Percentiles rank a stretch among this genome's conserved stretches.
These are phyloP conservation scores for Drosophila longiperda DNA, from an alignment of 2,888 invertebrate species.

Conservation along the genomic window DNA sequence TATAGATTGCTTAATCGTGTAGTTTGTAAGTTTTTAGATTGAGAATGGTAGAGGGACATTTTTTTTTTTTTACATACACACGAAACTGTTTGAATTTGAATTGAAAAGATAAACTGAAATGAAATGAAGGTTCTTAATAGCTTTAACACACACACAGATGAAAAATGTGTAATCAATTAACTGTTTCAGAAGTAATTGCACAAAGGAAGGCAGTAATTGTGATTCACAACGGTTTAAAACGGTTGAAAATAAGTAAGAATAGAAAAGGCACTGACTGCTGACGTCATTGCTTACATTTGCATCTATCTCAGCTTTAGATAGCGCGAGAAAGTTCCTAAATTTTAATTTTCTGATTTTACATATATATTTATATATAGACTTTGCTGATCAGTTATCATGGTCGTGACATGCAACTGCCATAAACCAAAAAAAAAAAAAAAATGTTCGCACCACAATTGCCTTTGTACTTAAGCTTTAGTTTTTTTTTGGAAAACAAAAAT, in stretches of 20 bases:
- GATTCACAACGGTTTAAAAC: conserved; percentile 55
- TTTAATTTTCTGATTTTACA: conserved; percentile 10
- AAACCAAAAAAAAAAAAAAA: neutral
- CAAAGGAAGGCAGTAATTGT: conserved; percentile 39
- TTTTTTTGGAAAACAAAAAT: conserved; percentile 17
- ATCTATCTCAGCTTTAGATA: conserved; percentile 11
- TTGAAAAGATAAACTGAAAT: conserved; percentile 11
- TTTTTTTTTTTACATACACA: conserved; percentile 9
- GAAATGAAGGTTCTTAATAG: conserved; percentile 51
- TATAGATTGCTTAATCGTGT: conserved; percentile 20
- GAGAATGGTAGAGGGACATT: conserved; percentile 31
- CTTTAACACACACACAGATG: conserved; percentile 49
- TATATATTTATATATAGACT: conserved; percentile 9
- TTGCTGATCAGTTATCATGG: neutral
- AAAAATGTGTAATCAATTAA: conserved; percentile 4
- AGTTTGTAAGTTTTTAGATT: conserved; percentile 32
- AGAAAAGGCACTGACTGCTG: conserved; percentile 10
- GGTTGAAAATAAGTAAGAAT: conserved; percentile 42
- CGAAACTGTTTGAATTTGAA: conserved; percentile 19
- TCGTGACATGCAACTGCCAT: conserved; percentile 48
- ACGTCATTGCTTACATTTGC: conserved; percentile 15
- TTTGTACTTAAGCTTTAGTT: conserved; percentile 37
- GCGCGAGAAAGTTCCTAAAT: conserved; percentile 38
- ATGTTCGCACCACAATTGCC: conserved; percentile 40
- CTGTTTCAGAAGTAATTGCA: conserved; percentile 18